Percentiles rank a stretch among this genome's conserved stretches.
Evolutionary conservation across 2,797 vertebrate species (phyloP).

Genomic region (Tarsius wallacei): DNA sequence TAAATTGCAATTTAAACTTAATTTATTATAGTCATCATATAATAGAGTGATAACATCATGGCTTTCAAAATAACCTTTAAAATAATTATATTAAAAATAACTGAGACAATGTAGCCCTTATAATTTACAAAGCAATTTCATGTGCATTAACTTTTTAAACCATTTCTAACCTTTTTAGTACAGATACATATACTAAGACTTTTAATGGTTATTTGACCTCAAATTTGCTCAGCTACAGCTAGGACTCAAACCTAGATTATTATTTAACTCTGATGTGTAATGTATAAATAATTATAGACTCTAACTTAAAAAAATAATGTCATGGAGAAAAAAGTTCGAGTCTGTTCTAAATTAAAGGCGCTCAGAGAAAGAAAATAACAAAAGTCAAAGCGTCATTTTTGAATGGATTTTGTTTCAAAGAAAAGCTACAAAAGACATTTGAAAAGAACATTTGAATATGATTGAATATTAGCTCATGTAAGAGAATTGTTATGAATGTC

Average conservation of each 20-base stretch:
- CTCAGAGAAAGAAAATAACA: constrained; percentile 30
- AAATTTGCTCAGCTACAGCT: constrained; percentile 33
- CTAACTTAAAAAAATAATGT: background rate
- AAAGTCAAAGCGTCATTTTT: constrained; percentile 16
- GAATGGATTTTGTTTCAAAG: background rate
- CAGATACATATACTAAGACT: background rate
- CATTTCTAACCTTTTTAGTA: constrained; percentile 33
- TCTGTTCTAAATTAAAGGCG: constrained; percentile 30
- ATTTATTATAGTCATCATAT: background rate
- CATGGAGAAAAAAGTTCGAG: background rate
- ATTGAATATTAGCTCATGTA: background rate
- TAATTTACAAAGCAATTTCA: constrained; percentile 46
- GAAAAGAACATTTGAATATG: background rate
- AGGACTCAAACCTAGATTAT: constrained; percentile 28
- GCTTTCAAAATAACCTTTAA: constrained; percentile 56
- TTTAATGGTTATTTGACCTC: background rate
- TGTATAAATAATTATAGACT: constrained; percentile 27
- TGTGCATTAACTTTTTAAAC: constrained; percentile 11
- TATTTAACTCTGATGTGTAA: constrained; percentile 45
- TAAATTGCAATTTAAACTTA: background rate
- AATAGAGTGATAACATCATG: background rate
- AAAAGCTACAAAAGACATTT: background rate
- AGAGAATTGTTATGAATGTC: constrained; percentile 32
- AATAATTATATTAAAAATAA: constrained; percentile 48
- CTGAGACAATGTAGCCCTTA: background rate